Evolutionary conservation across 37 sponge, comb jelly and placozoan species (phyloP).

Genomic region (Spongilla lacustris): DNA sequence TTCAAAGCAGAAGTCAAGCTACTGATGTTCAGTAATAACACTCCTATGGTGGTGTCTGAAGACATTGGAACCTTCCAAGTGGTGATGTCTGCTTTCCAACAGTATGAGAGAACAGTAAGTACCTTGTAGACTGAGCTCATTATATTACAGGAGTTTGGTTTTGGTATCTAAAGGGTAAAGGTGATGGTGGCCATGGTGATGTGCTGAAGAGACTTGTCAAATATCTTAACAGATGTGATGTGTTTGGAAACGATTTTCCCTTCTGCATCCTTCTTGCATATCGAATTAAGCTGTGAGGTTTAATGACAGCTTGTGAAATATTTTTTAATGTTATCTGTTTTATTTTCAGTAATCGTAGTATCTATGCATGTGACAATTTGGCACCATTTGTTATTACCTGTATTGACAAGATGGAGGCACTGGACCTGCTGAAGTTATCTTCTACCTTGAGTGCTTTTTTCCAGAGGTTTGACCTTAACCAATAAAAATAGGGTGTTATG

Average conservation of each 20-base stretch:
- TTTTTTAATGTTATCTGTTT: not conserved
- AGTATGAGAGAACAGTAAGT: constrained; percentile 16
- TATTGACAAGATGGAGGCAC: constrained; percentile 23
- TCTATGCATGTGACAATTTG: constrained; percentile 58
- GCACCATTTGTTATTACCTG: constrained; percentile 19
- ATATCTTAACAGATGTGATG: not conserved
- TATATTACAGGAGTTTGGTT: not conserved
- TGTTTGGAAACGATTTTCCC: constrained; percentile 40
- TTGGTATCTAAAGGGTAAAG: constrained; percentile 14
- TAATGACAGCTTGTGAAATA: not conserved
- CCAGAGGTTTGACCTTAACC: no score
- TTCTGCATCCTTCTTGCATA: constrained; percentile 55
- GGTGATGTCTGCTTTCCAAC: constrained; percentile 5
- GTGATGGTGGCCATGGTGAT: constrained; percentile 22
- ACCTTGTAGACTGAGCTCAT: no score
- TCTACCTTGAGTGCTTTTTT: not conserved
- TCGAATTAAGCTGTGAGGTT: constrained; percentile 29
- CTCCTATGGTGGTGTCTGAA: not conserved
- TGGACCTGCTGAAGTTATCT: not conserved
- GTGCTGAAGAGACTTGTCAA: constrained; percentile 26
- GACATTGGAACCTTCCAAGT: constrained; percentile 6
- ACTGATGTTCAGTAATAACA: constrained; percentile 2
- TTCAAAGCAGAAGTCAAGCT: constrained; percentile 2
- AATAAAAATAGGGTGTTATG: no score
- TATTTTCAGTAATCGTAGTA: not conserved